These are phyloP conservation scores for Diceros bicornis DNA, from an alignment of 2,797 vertebrate species.

Conservation along the genomic window DNA sequence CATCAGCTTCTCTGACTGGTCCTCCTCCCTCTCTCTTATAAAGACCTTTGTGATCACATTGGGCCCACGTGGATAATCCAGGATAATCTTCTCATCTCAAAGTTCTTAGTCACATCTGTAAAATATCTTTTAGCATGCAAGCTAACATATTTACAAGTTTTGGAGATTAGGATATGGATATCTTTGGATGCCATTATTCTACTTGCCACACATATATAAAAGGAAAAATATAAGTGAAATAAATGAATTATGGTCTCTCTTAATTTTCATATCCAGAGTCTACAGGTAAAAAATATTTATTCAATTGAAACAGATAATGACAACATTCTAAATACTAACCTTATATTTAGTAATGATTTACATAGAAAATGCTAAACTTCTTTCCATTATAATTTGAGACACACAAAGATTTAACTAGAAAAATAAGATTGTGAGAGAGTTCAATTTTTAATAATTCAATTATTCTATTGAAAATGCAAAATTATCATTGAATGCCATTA, in stretches of 20 bases:
- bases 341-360: slow-evolving; percentile 49
- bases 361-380: slow-evolving; percentile 47
- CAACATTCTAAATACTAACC: slow-evolving; percentile 34
- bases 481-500: slow-evolving; percentile 21
- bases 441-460: slow-evolving; percentile 55
- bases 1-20: not conserved
- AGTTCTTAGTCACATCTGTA: not conserved
- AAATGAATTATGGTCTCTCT: not conserved
- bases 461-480: slow-evolving; percentile 60
- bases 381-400: slow-evolving; percentile 46
- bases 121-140: not conserved
- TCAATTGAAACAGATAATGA: slow-evolving; percentile 38
- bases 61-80: not conserved
- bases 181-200: not conserved
- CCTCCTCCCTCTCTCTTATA: not conserved
- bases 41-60: not conserved
- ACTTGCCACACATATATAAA: not conserved
- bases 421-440: not conserved
- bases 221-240: not conserved
- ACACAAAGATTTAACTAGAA: slow-evolving; percentile 60
- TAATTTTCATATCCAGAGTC: not conserved
- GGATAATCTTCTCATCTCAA: not conserved
- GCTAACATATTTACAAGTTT: not conserved
- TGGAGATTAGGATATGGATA: not conserved
- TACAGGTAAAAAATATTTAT: not conserved